Conservation (phyloP, 2,888 invertebrate species). For the Erebia ligea region DNA sequence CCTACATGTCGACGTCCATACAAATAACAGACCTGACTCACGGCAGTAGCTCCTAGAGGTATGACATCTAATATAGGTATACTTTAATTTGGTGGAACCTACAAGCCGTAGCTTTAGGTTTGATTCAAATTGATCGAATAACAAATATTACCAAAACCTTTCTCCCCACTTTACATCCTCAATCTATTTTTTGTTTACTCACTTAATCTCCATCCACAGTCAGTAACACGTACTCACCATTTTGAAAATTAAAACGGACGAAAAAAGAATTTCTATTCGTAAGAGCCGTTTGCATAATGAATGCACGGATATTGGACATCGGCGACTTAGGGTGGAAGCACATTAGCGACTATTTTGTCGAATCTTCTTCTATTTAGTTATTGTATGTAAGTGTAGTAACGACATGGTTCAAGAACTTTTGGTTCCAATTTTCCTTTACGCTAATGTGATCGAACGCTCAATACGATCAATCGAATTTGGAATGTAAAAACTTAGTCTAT, state of each 20-base stretch:
- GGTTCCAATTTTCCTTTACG: no score
- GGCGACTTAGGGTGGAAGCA: constrained; percentile 13
- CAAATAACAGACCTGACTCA: no score
- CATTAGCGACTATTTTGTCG: constrained; percentile 1
- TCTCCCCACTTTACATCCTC: not conserved
- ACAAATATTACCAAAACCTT: not conserved
- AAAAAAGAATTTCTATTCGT: constrained; percentile 57
- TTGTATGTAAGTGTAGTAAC: not conserved
- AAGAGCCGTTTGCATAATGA: constrained; percentile 70
- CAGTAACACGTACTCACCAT: constrained; percentile 56
- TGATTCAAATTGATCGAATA: not conserved
- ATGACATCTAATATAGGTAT: no score
- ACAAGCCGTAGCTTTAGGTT: not conserved
- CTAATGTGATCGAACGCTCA: no score
- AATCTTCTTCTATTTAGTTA: no score
- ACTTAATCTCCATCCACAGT: constrained; percentile 47
- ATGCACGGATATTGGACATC: constrained; percentile 57
- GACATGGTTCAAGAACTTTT: no score
- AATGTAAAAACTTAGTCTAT: no score
- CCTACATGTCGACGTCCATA: no score
- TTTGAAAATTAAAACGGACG: constrained; percentile 57
- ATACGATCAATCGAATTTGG: no score
- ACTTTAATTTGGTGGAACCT: no score
- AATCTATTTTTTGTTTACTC: constrained; percentile 17
- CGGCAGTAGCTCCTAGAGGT: no score